Percentiles rank a stretch among this genome's conserved stretches.
Conservation (phyloP, 2,888 invertebrate genomes). For the Aphrophora alni region DNA sequence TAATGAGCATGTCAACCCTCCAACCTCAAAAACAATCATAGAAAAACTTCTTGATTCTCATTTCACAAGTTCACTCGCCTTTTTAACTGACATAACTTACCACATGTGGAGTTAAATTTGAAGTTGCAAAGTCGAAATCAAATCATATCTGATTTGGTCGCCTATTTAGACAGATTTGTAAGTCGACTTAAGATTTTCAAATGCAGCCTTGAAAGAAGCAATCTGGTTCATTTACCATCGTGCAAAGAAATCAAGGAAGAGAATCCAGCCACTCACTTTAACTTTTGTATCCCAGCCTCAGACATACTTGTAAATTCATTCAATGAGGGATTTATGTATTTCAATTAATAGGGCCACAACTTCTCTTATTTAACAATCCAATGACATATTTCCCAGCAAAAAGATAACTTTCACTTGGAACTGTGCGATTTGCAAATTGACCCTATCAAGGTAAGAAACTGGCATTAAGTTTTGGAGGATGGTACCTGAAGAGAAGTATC, state of each 20-base stretch:
- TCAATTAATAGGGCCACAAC: conserved; percentile 6
- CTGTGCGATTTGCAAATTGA: conserved; percentile 35
- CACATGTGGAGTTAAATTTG: background rate
- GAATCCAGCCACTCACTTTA: background rate
- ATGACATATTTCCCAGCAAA: conserved; percentile 20
- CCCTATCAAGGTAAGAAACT: conserved; percentile 28
- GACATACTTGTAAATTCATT: conserved; percentile 13
- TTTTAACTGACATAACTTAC: conserved; percentile 11
- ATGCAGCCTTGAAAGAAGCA: background rate
- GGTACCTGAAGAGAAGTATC: conserved; percentile 35
- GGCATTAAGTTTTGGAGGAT: conserved; percentile 38
- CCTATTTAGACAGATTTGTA: background rate
- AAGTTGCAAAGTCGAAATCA: conserved; percentile 10
- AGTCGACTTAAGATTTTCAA: too few relatives aligned
- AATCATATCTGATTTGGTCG: background rate
- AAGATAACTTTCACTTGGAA: conserved; percentile 27
- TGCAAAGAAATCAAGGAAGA: conserved; percentile 15
- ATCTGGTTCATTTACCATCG: conserved; percentile 9
- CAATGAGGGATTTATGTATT: conserved; percentile 3
- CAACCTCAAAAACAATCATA: background rate
- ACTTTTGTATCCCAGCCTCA: background rate
- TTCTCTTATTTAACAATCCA: conserved; percentile 18
- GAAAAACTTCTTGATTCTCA: background rate
- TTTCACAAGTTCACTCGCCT: background rate
- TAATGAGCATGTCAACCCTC: background rate